phyloP scores from a whole-genome alignment of 2,797 vertebrate genomes.

The Atherinosoma microstoma region DNA sequence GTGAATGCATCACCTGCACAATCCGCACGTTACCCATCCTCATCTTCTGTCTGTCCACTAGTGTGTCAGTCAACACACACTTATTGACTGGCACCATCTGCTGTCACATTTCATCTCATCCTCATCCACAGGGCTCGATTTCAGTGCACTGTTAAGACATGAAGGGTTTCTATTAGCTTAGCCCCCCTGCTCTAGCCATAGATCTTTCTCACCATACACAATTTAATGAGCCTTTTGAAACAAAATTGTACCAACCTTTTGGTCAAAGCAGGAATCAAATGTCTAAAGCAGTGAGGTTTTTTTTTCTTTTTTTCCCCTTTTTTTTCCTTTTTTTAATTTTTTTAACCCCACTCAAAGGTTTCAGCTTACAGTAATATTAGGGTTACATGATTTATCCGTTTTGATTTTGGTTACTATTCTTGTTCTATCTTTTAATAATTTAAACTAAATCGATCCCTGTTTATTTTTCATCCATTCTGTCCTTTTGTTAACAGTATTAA shows the following conservation, averaged over 20 bases:
- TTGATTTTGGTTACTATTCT: conserved; percentile 52
- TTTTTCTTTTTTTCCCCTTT: neutral
- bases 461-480: conserved; percentile 68
- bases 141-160: conserved; percentile 77
- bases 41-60: conserved; percentile 57
- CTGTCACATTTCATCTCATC: conserved; percentile 77
- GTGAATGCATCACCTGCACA: conserved; percentile 89
- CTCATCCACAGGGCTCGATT: conserved; percentile 96
- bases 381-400: conserved; percentile 61
- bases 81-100: conserved; percentile 38
- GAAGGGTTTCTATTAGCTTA: conserved; percentile 24
- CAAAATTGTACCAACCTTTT: conserved; percentile 29
- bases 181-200: conserved; percentile 19
- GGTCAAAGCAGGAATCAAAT: conserved; percentile 53
- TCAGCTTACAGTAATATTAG: conserved; percentile 58
- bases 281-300: conserved; percentile 9
- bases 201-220: conserved; percentile 35
- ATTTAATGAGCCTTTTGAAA: conserved; percentile 44
- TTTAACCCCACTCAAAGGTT: conserved; percentile 32
- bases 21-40: conserved; percentile 45
- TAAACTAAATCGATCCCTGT: conserved; percentile 97
- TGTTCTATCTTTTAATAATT: conserved; percentile 52
- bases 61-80: conserved; percentile 79
- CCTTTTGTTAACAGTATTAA: conserved; percentile 77
- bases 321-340: neutral